Evolutionary conservation across 2,888 invertebrate genomes (phyloP), one percentile per base, ranked within the genome.

Genomic region (Panorpa germanica): DNA sequence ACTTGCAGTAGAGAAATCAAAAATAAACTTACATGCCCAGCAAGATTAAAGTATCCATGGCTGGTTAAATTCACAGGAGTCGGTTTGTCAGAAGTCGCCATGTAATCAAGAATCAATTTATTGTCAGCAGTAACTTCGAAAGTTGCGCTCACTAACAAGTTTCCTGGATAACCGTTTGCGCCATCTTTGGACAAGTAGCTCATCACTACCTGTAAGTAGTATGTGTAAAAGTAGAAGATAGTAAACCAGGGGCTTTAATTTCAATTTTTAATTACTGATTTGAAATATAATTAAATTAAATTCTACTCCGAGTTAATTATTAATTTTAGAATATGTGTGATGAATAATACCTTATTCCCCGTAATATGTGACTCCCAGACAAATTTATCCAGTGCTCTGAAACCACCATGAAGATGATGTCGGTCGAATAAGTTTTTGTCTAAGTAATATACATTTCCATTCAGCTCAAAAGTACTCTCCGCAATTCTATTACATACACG

Each of bases 31-130:
- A 41, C 46, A 55, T 90, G 85, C n/a, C 91, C 91, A 28, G 74
- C 83, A 22, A 95, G 61, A 55, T 95, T 95, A 53, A 93, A 91
- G 50, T 81, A 93, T 2, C 80, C 70, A 45, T 90, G 78, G 50
- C 80, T 82, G 26, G 86, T 86, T 32, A 95, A 55, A 51, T 85
- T 91, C 35, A 93, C 60, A 9, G 78, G 70, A 0, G 90, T 91
- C 1, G 80, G 65, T 45, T 78, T 77, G 7, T 70, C 73, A 3
- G 77, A 66, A 3, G 66, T 68, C 11, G 82, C 83, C 38, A 60
- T 66, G 62, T 80, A 83, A 35, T 71, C 64, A 4, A 91, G 66
- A 34, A 65, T 55, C 23, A 95, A 57, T 35, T 70, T 67, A 46
- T 86, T 81, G 37, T 76, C 68, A 15, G 68, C 65, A 5, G 66